A percentile compares a stretch with the other conserved stretches of the same genome.
These are phyloP conservation scores for Sebastes minor DNA, from an alignment of 2,797 vertebrate genomes.

Conservation along the genomic window DNA sequence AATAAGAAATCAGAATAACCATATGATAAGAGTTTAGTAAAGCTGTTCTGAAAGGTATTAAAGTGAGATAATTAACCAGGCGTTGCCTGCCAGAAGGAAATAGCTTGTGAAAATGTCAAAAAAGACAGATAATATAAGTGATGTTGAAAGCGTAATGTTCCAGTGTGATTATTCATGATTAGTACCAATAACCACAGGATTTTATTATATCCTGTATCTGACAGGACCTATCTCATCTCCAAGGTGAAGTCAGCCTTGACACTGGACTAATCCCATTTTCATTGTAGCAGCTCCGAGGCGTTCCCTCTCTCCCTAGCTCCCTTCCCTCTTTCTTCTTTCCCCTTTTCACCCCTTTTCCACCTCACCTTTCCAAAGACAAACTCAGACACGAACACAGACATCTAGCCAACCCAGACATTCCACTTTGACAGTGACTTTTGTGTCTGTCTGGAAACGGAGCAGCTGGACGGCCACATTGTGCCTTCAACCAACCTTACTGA, in stretches of 20 bases:
- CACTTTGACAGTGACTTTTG: slow-evolving; percentile 63
- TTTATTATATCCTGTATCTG: slow-evolving; percentile 43
- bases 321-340: neutral
- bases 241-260: slow-evolving; percentile 21
- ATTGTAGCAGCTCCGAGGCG: neutral
- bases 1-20: neutral
- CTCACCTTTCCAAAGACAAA: slow-evolving; percentile 41
- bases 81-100: slow-evolving; percentile 15
- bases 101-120: slow-evolving; percentile 26
- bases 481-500: slow-evolving; percentile 43
- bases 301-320: neutral
- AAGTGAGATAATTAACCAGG: slow-evolving; percentile 16
- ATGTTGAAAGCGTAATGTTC: slow-evolving; percentile 39
- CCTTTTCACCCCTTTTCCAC: neutral
- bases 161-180: slow-evolving; percentile 29
- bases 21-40: neutral
- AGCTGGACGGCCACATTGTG: slow-evolving; percentile 67
- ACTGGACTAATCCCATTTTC: slow-evolving; percentile 1
- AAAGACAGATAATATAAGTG: slow-evolving; percentile 13
- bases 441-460: slow-evolving; percentile 65
- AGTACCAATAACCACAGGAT: slow-evolving; percentile 39
- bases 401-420: slow-evolving; percentile 68
- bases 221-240: slow-evolving; percentile 11
- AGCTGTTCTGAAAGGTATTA: slow-evolving; percentile 10
- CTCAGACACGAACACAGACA: slow-evolving; percentile 66